Conservation (phyloP, 2,797 vertebrate genomes). For the Harpagifer antarcticus region DNA sequence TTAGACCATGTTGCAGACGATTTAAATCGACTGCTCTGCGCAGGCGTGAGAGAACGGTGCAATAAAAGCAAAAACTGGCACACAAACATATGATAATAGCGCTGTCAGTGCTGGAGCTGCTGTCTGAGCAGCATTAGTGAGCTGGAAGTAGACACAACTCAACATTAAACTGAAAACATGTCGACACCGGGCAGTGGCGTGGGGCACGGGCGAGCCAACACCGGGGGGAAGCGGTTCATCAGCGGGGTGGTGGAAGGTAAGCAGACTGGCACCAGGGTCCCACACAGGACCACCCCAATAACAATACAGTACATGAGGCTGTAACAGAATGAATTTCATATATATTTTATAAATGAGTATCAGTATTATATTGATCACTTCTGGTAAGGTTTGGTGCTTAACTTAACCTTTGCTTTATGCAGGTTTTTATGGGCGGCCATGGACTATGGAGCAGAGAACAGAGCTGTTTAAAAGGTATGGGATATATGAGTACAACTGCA, state of each 20-base stretch:
- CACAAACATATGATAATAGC: not conserved
- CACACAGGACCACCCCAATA: not conserved
- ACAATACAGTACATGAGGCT: not conserved
- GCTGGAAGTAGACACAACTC: not conserved
- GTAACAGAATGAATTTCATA: not conserved
- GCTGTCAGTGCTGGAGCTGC: slow-evolving; percentile 1
- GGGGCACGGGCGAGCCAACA: slow-evolving; percentile 46
- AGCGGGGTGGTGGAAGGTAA: slow-evolving; percentile 96
- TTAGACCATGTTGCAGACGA: slow-evolving; percentile 2
- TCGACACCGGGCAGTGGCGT: slow-evolving; percentile 33
- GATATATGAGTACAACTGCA: not conserved
- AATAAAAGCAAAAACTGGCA: slow-evolving; percentile 16
- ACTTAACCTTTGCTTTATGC: slow-evolving; percentile 59
- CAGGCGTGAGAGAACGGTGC: slow-evolving; percentile 29
- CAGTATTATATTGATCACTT: not conserved
- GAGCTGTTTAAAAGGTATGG: slow-evolving; percentile 95
- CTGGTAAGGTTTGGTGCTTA: not conserved
- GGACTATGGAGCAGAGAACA: slow-evolving; percentile 98
- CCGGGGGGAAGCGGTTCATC: slow-evolving; percentile 85
- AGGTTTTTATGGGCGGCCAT: slow-evolving; percentile 99
- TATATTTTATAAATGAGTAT: not conserved
- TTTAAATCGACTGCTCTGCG: not conserved
- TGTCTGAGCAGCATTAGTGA: not conserved
- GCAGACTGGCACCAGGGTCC: slow-evolving; percentile 28
- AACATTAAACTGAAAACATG: slow-evolving; percentile 45